Evolutionary conservation across 2,888 invertebrate genomes (phyloP), one percentile per base, ranked within the genome.

Genomic region (Abrostola triplasia): DNA sequence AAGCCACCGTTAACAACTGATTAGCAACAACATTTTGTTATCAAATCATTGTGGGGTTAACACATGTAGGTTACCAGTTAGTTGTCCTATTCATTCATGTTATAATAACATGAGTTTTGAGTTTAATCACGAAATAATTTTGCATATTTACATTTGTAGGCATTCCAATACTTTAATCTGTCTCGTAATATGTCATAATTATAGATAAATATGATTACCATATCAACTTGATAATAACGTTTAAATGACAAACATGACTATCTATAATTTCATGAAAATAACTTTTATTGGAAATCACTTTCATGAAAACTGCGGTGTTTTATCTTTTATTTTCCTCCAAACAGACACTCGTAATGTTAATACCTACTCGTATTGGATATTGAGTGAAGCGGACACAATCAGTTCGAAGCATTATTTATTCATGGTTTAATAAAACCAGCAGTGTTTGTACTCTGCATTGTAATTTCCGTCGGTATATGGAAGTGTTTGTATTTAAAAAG

Each of bases 61-160:
- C 76, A n/a, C 73, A 71, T 76, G 76, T 71, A 57, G 76, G 71
- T 71, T 65, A 71, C 49, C 40, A 59, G 71, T 71, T 71, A 40
- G 56, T 71, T 65, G 66, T 13, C 55, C 59, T 53, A 51, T 59
- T 59, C 64, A 56, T 53, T 41, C 12, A 49, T 11, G 62, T 8
- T 49, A 13, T 36, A 35, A 13, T 56, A n/a, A 37, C 13, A 36
- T 10, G 52, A n/a, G 24, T 40, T 42, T 42, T 24, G 0, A 35
- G 11, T 52, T 13, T 5, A 37, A 24, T 36, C 8, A 12, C 12
- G 53, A 40, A 52, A 13, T 35, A 41, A 53, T 40, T 36, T 10
- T 50, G 24, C 7, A 24, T 7, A 8, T 12, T 6, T 42, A 36
- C 6, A 42, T 12, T 54, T 5, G 9, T 10, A 6, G 0, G 7